These are phyloP conservation scores for Melopsittacus undulatus DNA, from an alignment of 2,797 vertebrate genomes.

Conservation along the genomic window DNA sequence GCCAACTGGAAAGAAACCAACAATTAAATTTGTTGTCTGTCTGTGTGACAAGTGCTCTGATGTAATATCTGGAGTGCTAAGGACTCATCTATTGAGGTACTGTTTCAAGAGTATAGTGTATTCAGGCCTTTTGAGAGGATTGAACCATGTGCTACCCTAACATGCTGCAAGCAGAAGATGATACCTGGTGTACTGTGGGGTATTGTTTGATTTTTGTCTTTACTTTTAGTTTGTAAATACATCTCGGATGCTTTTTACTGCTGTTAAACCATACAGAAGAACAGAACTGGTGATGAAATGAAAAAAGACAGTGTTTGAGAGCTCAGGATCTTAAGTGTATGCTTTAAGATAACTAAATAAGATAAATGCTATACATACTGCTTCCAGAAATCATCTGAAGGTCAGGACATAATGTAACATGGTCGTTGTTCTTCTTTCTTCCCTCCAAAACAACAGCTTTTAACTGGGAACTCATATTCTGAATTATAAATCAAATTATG, in stretches of 20 bases:
- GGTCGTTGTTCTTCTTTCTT: background rate
- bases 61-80: background rate
- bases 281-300: background rate
- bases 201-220: background rate
- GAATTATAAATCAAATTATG: background rate
- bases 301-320: background rate
- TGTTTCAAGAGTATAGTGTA: background rate
- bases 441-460: background rate
- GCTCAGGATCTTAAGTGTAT: background rate
- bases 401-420: background rate
- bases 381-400: conserved; percentile 5
- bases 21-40: background rate
- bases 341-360: background rate
- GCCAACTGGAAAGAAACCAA: background rate
- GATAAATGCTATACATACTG: background rate
- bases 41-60: background rate
- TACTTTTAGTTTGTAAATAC: background rate
- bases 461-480: background rate
- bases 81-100: background rate
- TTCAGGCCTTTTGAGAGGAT: background rate
- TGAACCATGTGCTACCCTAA: background rate
- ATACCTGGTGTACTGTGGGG: background rate
- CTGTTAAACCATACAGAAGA: background rate
- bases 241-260: background rate
- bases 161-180: background rate